phyloP scores from a whole-genome alignment of 2,113 vertebrate genomes.

The Erythrolamprus reginae region DNA sequence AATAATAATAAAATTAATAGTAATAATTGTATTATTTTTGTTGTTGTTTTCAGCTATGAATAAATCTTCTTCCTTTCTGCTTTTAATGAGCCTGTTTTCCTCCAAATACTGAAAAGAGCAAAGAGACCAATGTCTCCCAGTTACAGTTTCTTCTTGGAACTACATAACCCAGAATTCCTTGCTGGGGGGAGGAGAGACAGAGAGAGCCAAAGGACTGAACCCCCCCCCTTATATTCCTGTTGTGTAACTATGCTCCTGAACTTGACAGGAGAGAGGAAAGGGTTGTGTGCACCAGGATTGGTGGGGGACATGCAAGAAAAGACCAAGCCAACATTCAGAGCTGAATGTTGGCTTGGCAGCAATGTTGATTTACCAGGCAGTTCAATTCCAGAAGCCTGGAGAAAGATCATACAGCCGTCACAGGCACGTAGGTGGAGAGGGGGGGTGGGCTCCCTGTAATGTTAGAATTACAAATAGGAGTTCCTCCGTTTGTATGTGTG shows the following conservation, averaged over 20 bases:
- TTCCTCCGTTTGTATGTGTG: too few species aligned
- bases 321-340: background rate
- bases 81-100: background rate
- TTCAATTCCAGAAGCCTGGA: background rate
- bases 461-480: background rate
- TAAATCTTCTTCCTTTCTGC: too few species aligned
- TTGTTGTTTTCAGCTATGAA: too few species aligned
- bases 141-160: background rate
- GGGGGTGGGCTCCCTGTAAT: background rate
- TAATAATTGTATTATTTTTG: too few species aligned
- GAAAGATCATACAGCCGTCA: too few species aligned
- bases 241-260: background rate
- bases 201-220: background rate
- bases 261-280: background rate
- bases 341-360: background rate
- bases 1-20: too few species aligned
- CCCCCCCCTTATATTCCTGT: too few species aligned
- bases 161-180: background rate
- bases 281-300: background rate
- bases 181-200: background rate
- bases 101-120: background rate
- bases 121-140: background rate
- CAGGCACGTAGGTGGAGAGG: background rate
- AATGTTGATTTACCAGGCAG: background rate
- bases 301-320: background rate